These are phyloP conservation scores for Brachylomia viminalis DNA, from an alignment of 2,888 invertebrate species.

Conservation along the genomic window DNA sequence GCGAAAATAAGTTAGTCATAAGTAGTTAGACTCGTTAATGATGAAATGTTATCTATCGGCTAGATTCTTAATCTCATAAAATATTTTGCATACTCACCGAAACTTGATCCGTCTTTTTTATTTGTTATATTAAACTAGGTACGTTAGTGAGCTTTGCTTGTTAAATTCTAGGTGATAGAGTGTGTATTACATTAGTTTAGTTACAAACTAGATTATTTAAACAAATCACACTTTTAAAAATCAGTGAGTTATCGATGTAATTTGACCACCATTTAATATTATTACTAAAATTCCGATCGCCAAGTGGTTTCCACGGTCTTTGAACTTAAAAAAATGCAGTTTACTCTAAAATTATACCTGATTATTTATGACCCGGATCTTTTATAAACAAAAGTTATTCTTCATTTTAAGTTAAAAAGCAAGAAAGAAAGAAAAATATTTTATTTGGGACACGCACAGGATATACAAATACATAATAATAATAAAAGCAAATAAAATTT, in stretches of 20 bases:
- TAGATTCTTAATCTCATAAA: conserved; percentile 5
- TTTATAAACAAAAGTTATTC: background rate
- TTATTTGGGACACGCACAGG: too few species aligned
- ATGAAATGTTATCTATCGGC: conserved; percentile 28
- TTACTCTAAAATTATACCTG: background rate
- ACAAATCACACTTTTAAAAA: conserved; percentile 1
- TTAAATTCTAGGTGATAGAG: conserved; percentile 22
- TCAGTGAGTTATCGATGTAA: too few species aligned
- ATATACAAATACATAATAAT: too few species aligned
- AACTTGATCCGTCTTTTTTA: conserved; percentile 9
- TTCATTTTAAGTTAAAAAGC: too few species aligned
- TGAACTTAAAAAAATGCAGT: conserved; percentile 21
- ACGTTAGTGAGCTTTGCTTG: conserved; percentile 12
- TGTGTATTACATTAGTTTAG: background rate
- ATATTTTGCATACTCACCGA: conserved; percentile 12
- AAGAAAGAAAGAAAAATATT: too few species aligned
- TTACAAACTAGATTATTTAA: conserved; percentile 1
- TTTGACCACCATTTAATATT: background rate
- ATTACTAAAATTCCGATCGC: background rate
- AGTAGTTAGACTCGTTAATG: conserved; percentile 5
- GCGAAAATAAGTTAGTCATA: conserved; percentile 27
- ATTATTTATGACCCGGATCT: background rate
- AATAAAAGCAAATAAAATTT: too few species aligned
- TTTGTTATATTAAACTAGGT: conserved; percentile 5
- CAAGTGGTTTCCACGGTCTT: background rate